These are phyloP conservation scores for Xyliphius kryptos DNA, from an alignment of 2,113 vertebrate species.

Conservation along the genomic window DNA sequence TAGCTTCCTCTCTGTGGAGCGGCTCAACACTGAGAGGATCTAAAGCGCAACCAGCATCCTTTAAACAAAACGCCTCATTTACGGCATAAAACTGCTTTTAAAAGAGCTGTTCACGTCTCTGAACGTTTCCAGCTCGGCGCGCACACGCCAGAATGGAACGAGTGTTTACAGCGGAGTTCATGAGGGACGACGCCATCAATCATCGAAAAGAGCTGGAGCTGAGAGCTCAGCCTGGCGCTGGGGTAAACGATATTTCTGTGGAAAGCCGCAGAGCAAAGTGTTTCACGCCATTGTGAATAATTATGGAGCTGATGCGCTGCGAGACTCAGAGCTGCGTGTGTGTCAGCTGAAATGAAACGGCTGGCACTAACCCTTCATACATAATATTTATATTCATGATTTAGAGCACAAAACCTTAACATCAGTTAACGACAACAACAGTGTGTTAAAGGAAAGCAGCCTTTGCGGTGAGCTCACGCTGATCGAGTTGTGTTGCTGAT, in stretches of 20 bases:
- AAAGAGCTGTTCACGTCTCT: neutral
- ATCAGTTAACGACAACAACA: constrained; percentile 33
- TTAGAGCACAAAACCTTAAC: neutral
- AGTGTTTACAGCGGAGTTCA: constrained; percentile 48
- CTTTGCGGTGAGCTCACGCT: too few species aligned
- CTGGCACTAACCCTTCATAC: neutral
- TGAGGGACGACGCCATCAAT: constrained; percentile 51
- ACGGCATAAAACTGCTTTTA: constrained; percentile 16
- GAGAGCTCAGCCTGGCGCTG: constrained; percentile 1
- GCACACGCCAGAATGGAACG: neutral
- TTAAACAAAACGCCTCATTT: constrained; percentile 33
- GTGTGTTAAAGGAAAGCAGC: too few species aligned
- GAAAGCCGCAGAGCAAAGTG: constrained; percentile 30
- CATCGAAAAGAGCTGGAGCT: neutral
- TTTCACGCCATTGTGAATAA: constrained; percentile 50
- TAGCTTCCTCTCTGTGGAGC: neutral
- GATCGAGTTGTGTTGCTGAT: too few species aligned
- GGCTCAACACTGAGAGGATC: constrained; percentile 1
- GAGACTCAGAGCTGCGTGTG: constrained; percentile 21
- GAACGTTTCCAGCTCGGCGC: constrained; percentile 4
- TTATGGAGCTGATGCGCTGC: constrained; percentile 47
- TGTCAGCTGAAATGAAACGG: constrained; percentile 24
- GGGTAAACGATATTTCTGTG: constrained; percentile 13
- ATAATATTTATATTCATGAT: neutral
- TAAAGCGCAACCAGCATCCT: neutral